Percentiles rank a stretch among this genome's conserved stretches.
Conservation (phyloP, 2,888 invertebrate genomes). For the Pandemis corylana region DNA sequence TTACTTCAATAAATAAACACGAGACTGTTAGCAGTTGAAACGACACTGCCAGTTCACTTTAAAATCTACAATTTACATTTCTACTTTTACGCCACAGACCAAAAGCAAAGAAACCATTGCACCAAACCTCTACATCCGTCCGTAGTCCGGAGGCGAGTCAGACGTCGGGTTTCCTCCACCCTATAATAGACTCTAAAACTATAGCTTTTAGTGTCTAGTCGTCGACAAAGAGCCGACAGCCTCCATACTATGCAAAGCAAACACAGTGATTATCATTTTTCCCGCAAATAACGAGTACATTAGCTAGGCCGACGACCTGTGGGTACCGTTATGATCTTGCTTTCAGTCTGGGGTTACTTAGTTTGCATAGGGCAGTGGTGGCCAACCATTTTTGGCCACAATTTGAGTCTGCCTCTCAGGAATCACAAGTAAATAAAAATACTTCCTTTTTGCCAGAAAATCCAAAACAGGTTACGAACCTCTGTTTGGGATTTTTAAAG, state of each 20-base stretch:
- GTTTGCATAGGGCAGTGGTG: slow-evolving; percentile 23
- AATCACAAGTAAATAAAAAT: not conserved
- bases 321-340: slow-evolving; percentile 28
- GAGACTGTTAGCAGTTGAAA: too few species aligned
- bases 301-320: slow-evolving; percentile 34
- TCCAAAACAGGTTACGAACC: not conserved
- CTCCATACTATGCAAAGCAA: slow-evolving; percentile 37
- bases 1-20: too few species aligned
- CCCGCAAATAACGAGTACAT: slow-evolving; percentile 39
- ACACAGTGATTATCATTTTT: slow-evolving; percentile 40
- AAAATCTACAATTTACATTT: too few species aligned
- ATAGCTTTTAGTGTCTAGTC: not conserved
- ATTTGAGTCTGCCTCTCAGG: not conserved
- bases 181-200: slow-evolving; percentile 7
- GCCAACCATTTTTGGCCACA: not conserved
- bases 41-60: too few species aligned
- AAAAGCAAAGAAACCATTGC: not conserved
- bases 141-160: not conserved
- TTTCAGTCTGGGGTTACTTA: slow-evolving; percentile 30
- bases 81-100: not conserved
- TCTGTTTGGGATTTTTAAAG: too few species aligned
- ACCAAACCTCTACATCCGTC: not conserved
- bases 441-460: not conserved
- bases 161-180: not conserved
- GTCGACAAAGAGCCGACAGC: slow-evolving; percentile 1